Evolutionary conservation across 2,888 invertebrate genomes (phyloP).

Genomic region (Penaeus monodon): DNA sequence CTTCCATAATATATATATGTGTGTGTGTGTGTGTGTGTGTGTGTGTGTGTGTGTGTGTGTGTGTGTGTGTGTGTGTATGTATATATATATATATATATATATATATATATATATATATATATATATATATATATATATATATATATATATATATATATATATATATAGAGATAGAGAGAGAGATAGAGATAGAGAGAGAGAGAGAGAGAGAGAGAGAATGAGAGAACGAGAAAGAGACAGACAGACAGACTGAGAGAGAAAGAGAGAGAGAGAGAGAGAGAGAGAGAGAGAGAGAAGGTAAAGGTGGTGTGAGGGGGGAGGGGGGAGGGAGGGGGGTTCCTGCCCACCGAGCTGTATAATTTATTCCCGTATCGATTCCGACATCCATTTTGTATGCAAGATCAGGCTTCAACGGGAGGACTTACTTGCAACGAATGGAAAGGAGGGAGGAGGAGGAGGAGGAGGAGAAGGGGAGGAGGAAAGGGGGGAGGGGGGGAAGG

Average conservation of each 20-base stretch:
- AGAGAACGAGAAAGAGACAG: background rate
- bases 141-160: too few species aligned
- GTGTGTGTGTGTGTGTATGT: too few species aligned
- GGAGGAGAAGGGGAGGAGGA: background rate
- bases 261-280: background rate
- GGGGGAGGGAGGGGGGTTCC: background rate
- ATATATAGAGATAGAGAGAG: background rate
- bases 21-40: too few species aligned
- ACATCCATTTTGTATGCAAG: slow-evolving; percentile 35
- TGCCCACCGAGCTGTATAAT: slow-evolving; percentile 9
- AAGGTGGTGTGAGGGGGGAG: background rate
- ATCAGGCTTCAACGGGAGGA: slow-evolving; percentile 1
- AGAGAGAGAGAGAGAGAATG: slow-evolving; percentile 8
- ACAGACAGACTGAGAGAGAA: background rate
- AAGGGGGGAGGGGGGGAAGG: too few species aligned
- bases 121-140: too few species aligned
- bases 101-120: too few species aligned
- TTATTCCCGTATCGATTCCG: slow-evolving; percentile 15
- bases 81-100: too few species aligned
- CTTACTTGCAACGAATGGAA: slow-evolving; percentile 8
- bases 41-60: too few species aligned
- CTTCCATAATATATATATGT: too few species aligned
- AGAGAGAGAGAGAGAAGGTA: background rate
- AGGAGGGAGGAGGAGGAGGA: background rate
- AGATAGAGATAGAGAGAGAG: slow-evolving; percentile 36